A percentile compares a stretch with the other conserved stretches of the same genome.
phyloP scores from a whole-genome alignment of 2,797 vertebrate genomes.

The Danio choprae region DNA sequence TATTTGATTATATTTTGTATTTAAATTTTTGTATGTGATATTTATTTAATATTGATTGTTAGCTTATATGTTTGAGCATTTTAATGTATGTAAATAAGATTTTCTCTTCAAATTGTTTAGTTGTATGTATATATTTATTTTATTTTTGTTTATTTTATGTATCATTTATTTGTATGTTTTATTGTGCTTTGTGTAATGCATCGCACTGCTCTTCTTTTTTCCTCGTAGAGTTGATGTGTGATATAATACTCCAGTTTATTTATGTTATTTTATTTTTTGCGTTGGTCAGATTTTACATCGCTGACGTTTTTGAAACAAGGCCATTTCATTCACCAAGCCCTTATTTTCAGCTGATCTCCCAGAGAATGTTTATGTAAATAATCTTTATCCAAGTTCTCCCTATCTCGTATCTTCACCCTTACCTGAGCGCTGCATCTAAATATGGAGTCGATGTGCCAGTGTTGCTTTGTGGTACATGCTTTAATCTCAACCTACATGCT shows the following conservation, averaged over 20 bases:
- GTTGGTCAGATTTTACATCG: neutral
- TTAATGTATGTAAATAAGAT: no score
- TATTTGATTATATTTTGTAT: no score
- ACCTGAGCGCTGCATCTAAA: conserved; percentile 33
- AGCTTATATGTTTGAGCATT: no score
- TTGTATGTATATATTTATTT: no score
- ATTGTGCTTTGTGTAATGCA: neutral
- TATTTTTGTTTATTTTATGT: no score
- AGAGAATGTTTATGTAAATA: conserved; percentile 34
- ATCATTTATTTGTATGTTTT: neutral
- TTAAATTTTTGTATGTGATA: no score
- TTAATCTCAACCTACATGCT: conserved; percentile 47
- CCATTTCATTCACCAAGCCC: neutral
- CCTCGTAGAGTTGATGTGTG: neutral
- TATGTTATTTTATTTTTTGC: neutral
- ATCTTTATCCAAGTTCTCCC: conserved; percentile 22
- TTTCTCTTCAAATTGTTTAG: no score
- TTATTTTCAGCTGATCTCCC: neutral
- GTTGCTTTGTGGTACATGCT: conserved; percentile 30
- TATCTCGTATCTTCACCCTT: conserved; percentile 39
- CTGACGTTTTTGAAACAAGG: neutral
- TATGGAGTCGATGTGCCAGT: conserved; percentile 47
- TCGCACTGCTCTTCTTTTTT: neutral
- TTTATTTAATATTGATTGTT: no score
- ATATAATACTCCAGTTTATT: neutral